Percentiles rank a stretch among this genome's conserved stretches.
phyloP scores from a whole-genome alignment of 2,888 invertebrate species.

The Rhamnusium bicolor region DNA sequence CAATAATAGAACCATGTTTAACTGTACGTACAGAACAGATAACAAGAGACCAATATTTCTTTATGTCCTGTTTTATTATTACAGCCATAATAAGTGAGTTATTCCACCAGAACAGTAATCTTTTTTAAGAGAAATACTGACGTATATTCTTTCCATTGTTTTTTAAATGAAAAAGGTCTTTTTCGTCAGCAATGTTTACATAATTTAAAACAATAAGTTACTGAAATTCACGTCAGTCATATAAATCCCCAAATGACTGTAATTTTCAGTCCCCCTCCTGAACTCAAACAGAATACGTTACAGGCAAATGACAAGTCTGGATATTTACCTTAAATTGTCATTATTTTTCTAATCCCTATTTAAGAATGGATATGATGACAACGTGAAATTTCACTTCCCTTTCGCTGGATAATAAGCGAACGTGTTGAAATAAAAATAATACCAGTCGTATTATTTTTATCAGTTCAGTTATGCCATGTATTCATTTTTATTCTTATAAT shows the following conservation, averaged over 20 bases:
- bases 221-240: not conserved
- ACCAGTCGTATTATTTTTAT: no score
- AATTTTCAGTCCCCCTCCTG: not conserved
- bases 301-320: not conserved
- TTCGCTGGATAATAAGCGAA: not conserved
- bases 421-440: not conserved
- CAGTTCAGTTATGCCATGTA: no score
- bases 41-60: no score
- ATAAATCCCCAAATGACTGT: not conserved
- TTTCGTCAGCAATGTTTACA: not conserved
- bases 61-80: no score
- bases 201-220: conserved; percentile 3
- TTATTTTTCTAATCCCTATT: conserved; percentile 18
- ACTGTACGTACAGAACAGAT: no score
- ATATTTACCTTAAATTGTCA: conserved; percentile 10
- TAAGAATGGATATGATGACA: not conserved
- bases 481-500: no score
- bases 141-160: not conserved
- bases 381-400: not conserved
- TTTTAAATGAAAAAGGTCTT: not conserved
- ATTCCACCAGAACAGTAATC: no score
- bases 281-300: not conserved
- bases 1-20: no score
- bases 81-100: no score
- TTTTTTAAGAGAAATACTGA: no score